Base-by-base conservation (phyloP, 2,797 vertebrate genomes). In the Odontamblyopus rebecca region DNA sequence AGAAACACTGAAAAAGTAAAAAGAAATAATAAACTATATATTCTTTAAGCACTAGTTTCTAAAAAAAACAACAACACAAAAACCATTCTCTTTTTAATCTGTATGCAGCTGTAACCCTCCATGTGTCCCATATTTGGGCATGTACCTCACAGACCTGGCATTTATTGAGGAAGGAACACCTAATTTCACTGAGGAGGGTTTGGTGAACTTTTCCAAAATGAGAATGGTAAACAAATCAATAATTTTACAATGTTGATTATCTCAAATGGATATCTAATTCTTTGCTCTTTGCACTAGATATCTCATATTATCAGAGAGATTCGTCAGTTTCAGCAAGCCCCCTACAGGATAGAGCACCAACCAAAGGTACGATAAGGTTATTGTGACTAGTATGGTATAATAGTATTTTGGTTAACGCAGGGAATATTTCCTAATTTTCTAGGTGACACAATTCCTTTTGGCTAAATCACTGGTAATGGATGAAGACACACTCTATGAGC, bases 191-290 rank as follows among this genome's bases (percentile, higher is more conserved):
- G 96, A 97, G 83, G 96, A 98, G 79, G 97, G 97, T 48, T 96
- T 99, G 68, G 98, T 99, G 32, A 99, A 99, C 91, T 99, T 99
- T 91, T 99, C 98, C 89, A 99, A 99, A 93, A 99, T 99, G 98
- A 95, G 98, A 89, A 99, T 99, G 98, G 97, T 99, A 92, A 88
- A 5, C 26, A 61, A 8, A 2, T 1, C 27, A 0, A 41, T 6
- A n/a, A 2, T 9, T 5, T 6, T 26, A 1, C 0, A 16, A 26
- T 15, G 32, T 15, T 68, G 3, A 16, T 18, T 5, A n/a, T 26
- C 23, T 26, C 67, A 38, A 19, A n/a, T 0, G 9, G 13, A 56
- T 26, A 23, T 30, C 51, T 29, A 19, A 30, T 65, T 11, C 70
- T 44, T 64, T 16, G 70, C 50, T 73, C 61, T 30, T 41, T 53